Evolutionary conservation across 2,113 vertebrate species (phyloP).

Genomic region (Cyprinodon tularosa): DNA sequence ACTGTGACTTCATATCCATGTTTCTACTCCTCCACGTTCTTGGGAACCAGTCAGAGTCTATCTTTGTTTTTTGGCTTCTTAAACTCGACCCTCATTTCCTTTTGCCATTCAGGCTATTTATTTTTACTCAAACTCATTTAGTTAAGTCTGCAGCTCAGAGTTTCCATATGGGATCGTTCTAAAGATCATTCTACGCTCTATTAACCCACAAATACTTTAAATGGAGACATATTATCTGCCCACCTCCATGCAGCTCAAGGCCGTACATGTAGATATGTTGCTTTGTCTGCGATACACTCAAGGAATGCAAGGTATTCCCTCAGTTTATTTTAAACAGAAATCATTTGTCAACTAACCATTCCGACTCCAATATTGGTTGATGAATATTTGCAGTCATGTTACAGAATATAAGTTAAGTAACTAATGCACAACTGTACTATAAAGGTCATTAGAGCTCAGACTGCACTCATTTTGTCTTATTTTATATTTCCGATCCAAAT

Average conservation of each 20-base stretch:
- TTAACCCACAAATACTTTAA: background rate
- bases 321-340: background rate
- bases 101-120: background rate
- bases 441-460: background rate
- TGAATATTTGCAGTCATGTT: background rate
- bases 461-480: background rate
- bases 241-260: constrained; percentile 1
- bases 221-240: background rate
- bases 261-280: background rate
- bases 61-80: background rate
- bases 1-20: background rate
- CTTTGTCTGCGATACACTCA: constrained; percentile 4
- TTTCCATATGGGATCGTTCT: background rate
- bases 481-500: background rate
- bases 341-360: background rate
- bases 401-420: background rate
- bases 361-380: background rate
- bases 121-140: background rate
- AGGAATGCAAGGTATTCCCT: background rate
- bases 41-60: background rate
- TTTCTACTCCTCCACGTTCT: background rate
- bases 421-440: background rate
- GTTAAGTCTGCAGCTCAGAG: background rate
- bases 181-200: background rate
- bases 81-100: background rate